Conservation (phyloP, 2,113 vertebrate genomes). For the Sigmodon hispidus region DNA sequence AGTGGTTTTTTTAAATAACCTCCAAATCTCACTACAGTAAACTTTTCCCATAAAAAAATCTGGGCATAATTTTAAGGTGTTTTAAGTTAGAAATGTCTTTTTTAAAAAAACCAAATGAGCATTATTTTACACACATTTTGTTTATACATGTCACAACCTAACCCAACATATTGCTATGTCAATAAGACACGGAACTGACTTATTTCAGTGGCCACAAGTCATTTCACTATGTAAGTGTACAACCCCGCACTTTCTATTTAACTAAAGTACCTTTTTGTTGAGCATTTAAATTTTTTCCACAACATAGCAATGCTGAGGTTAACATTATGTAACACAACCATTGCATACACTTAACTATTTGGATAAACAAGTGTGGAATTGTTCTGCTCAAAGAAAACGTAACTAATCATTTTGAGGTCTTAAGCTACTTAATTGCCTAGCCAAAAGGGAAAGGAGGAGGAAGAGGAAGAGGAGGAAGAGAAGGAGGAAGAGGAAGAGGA, state of each 20-base stretch:
- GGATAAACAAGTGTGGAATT: slow-evolving; percentile 1
- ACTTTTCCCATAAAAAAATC: neutral
- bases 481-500: too few species aligned
- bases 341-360: neutral
- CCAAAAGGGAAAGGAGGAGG: neutral
- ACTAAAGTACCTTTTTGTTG: neutral
- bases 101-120: slow-evolving; percentile 33
- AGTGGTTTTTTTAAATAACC: too few species aligned
- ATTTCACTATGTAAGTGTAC: neutral
- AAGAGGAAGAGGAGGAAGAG: too few species aligned
- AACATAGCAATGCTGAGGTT: neutral
- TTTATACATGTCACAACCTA: neutral
- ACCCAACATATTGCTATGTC: neutral
- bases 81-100: slow-evolving; percentile 19
- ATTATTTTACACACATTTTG: neutral
- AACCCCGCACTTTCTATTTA: neutral
- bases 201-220: slow-evolving; percentile 17
- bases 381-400: neutral
- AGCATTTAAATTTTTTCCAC: slow-evolving; percentile 5
- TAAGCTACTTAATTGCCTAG: slow-evolving; percentile 28
- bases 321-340: slow-evolving; percentile 43
- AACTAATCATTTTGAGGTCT: slow-evolving; percentile 4
- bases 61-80: neutral
- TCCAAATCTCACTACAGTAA: too few species aligned
- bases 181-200: neutral